A percentile compares a stretch with the other conserved stretches of the same genome.
Conservation (phyloP, 2,113 vertebrate genomes). For the Choloepus hoffmanni region DNA sequence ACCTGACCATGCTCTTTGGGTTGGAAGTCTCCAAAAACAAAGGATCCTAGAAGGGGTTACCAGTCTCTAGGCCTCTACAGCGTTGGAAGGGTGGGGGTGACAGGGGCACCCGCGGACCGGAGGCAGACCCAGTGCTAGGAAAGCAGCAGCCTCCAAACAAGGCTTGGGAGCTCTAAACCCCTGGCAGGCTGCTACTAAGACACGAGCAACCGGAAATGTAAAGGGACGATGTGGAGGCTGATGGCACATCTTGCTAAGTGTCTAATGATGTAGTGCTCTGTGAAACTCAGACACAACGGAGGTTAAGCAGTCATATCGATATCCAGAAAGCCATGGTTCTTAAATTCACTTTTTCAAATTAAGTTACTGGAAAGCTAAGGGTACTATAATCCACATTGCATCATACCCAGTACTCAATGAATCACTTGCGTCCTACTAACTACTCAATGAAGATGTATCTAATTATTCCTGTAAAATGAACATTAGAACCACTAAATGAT, state of each 20-base stretch:
- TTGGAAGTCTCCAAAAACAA: background rate
- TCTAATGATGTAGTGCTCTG: background rate
- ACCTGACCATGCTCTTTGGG: too few relatives aligned
- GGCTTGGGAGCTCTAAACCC: background rate
- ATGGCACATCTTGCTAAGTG: background rate
- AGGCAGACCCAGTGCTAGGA: background rate
- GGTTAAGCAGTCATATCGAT: background rate
- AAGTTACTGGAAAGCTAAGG: slow-evolving; percentile 16
- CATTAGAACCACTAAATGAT: slow-evolving; percentile 34
- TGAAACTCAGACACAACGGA: background rate
- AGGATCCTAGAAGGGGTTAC: background rate
- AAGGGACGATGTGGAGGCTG: background rate
- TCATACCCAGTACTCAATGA: background rate
- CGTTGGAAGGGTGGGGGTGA: too few relatives aligned
- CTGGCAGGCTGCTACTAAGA: background rate
- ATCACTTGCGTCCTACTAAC: background rate
- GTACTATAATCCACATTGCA: background rate
- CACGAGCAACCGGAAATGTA: background rate
- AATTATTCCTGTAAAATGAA: slow-evolving; percentile 62
- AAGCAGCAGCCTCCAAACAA: background rate
- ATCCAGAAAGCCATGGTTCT: background rate
- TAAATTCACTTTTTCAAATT: slow-evolving; percentile 7
- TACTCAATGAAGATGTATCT: slow-evolving; percentile 20
- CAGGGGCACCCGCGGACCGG: background rate
- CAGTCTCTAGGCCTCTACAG: background rate